phyloP scores from a whole-genome alignment of 2,113 vertebrate genomes.

The Isichthys henryi region DNA sequence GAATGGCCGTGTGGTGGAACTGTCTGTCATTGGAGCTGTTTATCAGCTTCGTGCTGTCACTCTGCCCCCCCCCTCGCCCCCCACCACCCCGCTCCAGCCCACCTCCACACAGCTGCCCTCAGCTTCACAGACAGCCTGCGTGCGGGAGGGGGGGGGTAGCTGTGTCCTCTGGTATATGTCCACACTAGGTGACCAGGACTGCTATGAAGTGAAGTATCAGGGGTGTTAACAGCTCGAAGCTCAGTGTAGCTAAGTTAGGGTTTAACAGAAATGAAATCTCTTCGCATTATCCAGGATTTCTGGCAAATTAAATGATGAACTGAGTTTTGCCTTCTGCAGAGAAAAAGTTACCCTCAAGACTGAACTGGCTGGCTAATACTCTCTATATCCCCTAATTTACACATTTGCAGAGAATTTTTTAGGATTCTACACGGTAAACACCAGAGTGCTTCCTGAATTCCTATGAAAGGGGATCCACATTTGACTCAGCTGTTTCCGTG shows the following conservation, averaged over 20 bases:
- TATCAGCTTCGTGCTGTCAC: slow-evolving; percentile 71
- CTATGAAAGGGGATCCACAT: background rate
- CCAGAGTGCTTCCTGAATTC: background rate
- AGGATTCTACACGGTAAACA: background rate
- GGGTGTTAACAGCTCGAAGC: background rate
- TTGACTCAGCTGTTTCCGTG: background rate
- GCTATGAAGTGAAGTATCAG: background rate
- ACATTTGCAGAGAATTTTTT: background rate
- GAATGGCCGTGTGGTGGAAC: slow-evolving; percentile 69
- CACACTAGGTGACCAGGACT: background rate
- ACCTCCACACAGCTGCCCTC: slow-evolving; percentile 58
- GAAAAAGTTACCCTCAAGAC: background rate
- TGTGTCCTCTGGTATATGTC: slow-evolving; percentile 49
- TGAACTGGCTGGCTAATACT: background rate
- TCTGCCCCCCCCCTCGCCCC: slow-evolving; percentile 46
- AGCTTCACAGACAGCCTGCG: slow-evolving; percentile 59
- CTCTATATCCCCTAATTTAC: background rate
- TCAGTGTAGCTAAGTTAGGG: background rate
- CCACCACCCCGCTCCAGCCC: background rate
- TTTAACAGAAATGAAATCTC: background rate
- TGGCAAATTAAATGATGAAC: background rate
- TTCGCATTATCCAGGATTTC: background rate
- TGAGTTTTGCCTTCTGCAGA: background rate
- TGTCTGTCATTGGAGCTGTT: slow-evolving; percentile 67
- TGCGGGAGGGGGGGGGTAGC: slow-evolving; percentile 58